Conservation (phyloP, 2,888 invertebrate species). For the Erebia aethiops region DNA sequence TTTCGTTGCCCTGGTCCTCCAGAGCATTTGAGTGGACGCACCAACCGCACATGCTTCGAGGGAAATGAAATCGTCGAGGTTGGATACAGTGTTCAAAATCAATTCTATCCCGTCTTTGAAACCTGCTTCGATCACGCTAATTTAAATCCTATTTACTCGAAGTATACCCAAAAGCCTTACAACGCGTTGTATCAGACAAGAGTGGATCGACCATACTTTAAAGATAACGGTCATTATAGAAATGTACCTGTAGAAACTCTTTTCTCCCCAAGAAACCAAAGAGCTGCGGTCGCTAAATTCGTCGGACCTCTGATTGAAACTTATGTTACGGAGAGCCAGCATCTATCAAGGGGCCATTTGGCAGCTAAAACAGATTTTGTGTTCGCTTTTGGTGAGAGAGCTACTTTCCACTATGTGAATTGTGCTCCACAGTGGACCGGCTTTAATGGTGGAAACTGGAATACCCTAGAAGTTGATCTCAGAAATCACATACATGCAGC, state of each 20-base stretch:
- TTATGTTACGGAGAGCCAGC: slow-evolving; percentile 67
- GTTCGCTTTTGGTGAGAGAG: slow-evolving; percentile 82
- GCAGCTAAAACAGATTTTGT: slow-evolving; percentile 86
- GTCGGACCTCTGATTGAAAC: slow-evolving; percentile 57
- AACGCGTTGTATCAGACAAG: slow-evolving; percentile 67
- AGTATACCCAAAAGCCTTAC: slow-evolving; percentile 70
- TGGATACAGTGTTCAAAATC: slow-evolving; percentile 59
- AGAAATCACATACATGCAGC: slow-evolving; percentile 62
- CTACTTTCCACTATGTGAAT: slow-evolving; percentile 86
- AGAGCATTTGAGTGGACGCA: slow-evolving; percentile 55
- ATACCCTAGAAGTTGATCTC: slow-evolving; percentile 75
- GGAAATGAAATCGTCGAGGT: slow-evolving; percentile 63
- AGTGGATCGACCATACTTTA: slow-evolving; percentile 67
- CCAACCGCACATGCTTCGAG: slow-evolving; percentile 61
- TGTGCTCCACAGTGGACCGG: slow-evolving; percentile 87
- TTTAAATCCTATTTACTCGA: slow-evolving; percentile 62
- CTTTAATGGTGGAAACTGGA: slow-evolving; percentile 85
- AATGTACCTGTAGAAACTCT: slow-evolving; percentile 57
- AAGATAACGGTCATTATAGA: slow-evolving; percentile 56
- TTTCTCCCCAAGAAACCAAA: slow-evolving; percentile 63
- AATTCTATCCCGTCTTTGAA: slow-evolving; percentile 67
- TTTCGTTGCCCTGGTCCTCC: slow-evolving; percentile 61
- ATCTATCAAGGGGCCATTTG: slow-evolving; percentile 85
- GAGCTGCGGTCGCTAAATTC: slow-evolving; percentile 53
- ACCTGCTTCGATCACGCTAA: slow-evolving; percentile 64